Conservation (phyloP, 2,113 vertebrate species). For the Spea multiplicata region DNA sequence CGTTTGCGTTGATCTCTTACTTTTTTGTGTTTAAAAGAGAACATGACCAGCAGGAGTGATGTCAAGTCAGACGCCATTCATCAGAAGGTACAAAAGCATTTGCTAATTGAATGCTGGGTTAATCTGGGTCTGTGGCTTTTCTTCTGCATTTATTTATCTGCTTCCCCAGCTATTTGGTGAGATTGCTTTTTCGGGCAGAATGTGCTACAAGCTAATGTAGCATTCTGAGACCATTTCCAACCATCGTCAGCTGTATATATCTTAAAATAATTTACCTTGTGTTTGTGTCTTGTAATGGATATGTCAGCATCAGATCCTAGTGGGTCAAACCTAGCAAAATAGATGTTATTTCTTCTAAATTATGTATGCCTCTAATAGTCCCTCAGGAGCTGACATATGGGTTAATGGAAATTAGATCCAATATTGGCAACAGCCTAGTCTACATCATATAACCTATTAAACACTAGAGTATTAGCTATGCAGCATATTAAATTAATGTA, state of each 20-base stretch:
- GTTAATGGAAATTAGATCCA: background rate
- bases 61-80: background rate
- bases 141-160: background rate
- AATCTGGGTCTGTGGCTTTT: background rate
- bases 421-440: background rate
- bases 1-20: too few species aligned
- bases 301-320: background rate
- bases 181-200: background rate
- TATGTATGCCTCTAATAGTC: background rate
- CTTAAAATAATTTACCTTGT: background rate
- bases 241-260: background rate
- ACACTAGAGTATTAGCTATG: background rate
- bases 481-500: background rate
- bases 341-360: background rate
- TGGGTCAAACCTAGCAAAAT: background rate
- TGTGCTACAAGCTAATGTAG: background rate
- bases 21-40: too few species aligned
- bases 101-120: background rate
- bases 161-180: background rate
- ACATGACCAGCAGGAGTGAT: background rate
- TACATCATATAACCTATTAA: background rate
- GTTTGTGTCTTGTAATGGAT: background rate
- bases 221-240: background rate
- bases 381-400: background rate
- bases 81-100: background rate